Conservation (phyloP, 2,888 invertebrate genomes). For the Ectemnius continuus region DNA sequence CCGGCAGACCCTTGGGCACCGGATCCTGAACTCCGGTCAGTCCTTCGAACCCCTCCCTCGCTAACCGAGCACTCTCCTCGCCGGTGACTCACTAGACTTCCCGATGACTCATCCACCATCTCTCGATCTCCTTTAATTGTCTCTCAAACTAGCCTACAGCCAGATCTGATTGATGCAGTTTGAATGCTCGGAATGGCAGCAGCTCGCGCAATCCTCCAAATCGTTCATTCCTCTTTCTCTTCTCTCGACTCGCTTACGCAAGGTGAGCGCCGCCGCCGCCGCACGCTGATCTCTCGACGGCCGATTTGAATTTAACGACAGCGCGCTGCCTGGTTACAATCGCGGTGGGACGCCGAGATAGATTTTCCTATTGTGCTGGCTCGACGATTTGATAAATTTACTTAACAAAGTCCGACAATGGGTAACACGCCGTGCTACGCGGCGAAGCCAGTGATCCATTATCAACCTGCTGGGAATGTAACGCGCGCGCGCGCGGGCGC, state of each 20-base stretch:
- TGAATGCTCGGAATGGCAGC: constrained; percentile 6
- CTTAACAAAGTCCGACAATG: constrained; percentile 43
- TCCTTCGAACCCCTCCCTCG: constrained; percentile 55
- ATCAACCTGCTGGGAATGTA: constrained; percentile 45
- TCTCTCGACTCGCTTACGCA: not conserved
- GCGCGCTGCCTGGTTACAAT: not conserved
- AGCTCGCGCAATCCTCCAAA: not conserved
- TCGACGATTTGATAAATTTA: constrained; percentile 43
- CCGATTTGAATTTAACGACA: not conserved
- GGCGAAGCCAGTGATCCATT: constrained; percentile 42
- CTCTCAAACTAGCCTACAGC: not conserved
- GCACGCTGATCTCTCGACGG: not conserved
- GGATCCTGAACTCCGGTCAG: constrained; percentile 56
- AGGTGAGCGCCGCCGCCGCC: not conserved
- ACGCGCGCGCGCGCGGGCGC: constrained; percentile 20
- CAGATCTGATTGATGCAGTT: constrained; percentile 8
- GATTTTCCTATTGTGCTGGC: constrained; percentile 5
- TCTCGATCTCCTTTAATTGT: constrained; percentile 47
- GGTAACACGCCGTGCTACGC: constrained; percentile 31
- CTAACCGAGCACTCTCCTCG: constrained; percentile 38
- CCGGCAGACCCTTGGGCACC: constrained; percentile 52
- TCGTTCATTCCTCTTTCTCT: not conserved
- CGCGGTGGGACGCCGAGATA: constrained; percentile 1
- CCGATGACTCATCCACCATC: constrained; percentile 53
- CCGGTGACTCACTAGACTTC: constrained; percentile 53